Percentiles rank a stretch among this genome's conserved stretches.
Conservation (phyloP, 1,140 invertebrate genomes). For the Drosophila carrolli region DNA sequence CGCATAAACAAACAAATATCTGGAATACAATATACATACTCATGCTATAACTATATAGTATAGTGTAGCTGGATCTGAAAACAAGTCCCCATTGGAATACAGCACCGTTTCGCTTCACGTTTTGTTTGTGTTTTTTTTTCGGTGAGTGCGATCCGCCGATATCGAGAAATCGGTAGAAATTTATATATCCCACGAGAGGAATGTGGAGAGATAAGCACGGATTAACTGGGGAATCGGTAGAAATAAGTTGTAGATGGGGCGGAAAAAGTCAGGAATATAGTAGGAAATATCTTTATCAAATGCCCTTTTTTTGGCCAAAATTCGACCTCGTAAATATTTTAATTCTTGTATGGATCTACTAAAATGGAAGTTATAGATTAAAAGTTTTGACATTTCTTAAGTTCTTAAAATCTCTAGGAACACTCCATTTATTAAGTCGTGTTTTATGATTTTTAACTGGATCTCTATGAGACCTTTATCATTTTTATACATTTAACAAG, state of each 20-base stretch:
- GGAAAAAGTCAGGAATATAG: no score
- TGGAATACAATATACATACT: conserved; percentile 19
- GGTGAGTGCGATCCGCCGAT: conserved; percentile 53
- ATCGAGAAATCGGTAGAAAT: conserved; percentile 11
- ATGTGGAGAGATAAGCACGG: conserved; percentile 15
- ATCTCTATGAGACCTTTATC: not conserved
- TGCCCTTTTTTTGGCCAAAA: no score
- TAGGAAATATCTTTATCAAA: not conserved
- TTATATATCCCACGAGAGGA: not conserved
- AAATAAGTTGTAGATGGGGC: conserved; percentile 5
- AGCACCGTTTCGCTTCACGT: conserved; percentile 37
- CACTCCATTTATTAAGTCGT: no score
- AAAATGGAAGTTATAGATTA: no score
- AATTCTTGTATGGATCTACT: no score
- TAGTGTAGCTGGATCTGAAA: conserved; percentile 7
- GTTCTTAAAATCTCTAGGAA: no score
- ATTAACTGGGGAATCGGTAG: conserved; percentile 15
- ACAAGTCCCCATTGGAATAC: conserved; percentile 38
- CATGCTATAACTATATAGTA: conserved; percentile 6
- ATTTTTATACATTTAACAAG: not conserved
- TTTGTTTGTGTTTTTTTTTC: conserved; percentile 69
- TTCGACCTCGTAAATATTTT: no score
- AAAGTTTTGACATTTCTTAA: no score
- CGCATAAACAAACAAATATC: conserved; percentile 17
- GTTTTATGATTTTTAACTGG: no score